A percentile compares a stretch with the other conserved stretches of the same genome.
These are phyloP conservation scores for Heliconius eleuchia DNA, from an alignment of 1,140 invertebrate genomes.

Conservation along the genomic window DNA sequence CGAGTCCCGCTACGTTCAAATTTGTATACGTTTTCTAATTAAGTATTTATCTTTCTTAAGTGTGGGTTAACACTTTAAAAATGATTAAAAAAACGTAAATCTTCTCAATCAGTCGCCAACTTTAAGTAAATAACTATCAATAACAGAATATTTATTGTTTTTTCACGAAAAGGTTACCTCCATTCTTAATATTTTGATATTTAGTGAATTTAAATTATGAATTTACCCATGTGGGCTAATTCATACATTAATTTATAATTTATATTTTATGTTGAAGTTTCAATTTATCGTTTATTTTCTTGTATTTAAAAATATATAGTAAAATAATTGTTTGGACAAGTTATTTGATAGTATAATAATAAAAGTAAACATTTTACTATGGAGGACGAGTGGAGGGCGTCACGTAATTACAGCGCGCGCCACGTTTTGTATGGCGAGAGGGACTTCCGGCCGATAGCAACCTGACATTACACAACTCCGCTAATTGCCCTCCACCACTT, in stretches of 20 bases:
- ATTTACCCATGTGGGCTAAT: neutral
- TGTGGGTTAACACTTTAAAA: no score
- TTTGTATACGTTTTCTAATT: no score
- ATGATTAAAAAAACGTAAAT: neutral
- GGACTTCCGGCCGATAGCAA: constrained; percentile 21
- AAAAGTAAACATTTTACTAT: neutral
- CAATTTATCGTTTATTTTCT: neutral
- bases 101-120: neutral
- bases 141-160: neutral
- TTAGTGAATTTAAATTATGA: neutral
- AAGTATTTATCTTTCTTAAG: no score
- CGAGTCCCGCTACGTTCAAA: no score
- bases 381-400: neutral
- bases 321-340: neutral
- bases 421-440: neutral
- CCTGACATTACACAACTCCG: constrained; percentile 28
- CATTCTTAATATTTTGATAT: neutral
- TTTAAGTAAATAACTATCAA: no score
- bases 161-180: neutral
- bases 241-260: neutral
- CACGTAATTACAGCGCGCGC: constrained; percentile 7
- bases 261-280: no score
- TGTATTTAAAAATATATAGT: neutral
- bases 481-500: constrained; percentile 20
- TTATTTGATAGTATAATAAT: neutral